A percentile compares a stretch with the other conserved stretches of the same genome.
Conservation (phyloP, 2,888 invertebrate species). For the Deilephila elpenor region DNA sequence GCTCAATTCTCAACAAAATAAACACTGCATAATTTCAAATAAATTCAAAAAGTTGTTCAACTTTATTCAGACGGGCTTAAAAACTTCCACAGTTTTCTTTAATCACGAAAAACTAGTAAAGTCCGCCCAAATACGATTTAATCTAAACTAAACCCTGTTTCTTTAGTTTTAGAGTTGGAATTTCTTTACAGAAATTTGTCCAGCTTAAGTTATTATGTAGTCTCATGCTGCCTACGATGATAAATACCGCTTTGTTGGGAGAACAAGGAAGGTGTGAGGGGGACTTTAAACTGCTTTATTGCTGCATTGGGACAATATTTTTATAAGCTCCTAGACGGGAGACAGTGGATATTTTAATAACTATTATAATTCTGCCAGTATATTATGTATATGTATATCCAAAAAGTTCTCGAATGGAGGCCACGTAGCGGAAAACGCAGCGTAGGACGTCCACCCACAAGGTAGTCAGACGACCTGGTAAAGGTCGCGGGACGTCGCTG, state of each 20-base stretch:
- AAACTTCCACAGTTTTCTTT: slow-evolving; percentile 8
- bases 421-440: too few relatives aligned
- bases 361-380: too few relatives aligned
- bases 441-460: too few relatives aligned
- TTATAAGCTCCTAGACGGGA: neutral
- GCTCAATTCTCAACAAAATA: neutral
- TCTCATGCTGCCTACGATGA: neutral
- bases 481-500: too few relatives aligned
- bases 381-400: too few relatives aligned
- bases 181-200: neutral
- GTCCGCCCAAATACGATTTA: neutral
- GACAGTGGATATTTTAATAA: too few relatives aligned
- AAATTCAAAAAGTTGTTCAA: slow-evolving; percentile 8
- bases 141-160: neutral
- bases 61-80: neutral
- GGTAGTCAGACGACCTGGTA: too few relatives aligned
- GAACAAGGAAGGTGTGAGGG: slow-evolving; percentile 3
- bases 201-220: slow-evolving; percentile 1
- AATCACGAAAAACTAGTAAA: slow-evolving; percentile 1
- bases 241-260: neutral
- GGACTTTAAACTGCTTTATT: neutral
- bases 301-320: neutral
- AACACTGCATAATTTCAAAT: slow-evolving; percentile 6
- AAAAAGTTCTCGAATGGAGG: too few relatives aligned
- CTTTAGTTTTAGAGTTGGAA: neutral